A percentile compares a stretch with the other conserved stretches of the same genome.
Conservation (phyloP, 2,888 invertebrate genomes). For the Bembecia ichneumoniformis region DNA sequence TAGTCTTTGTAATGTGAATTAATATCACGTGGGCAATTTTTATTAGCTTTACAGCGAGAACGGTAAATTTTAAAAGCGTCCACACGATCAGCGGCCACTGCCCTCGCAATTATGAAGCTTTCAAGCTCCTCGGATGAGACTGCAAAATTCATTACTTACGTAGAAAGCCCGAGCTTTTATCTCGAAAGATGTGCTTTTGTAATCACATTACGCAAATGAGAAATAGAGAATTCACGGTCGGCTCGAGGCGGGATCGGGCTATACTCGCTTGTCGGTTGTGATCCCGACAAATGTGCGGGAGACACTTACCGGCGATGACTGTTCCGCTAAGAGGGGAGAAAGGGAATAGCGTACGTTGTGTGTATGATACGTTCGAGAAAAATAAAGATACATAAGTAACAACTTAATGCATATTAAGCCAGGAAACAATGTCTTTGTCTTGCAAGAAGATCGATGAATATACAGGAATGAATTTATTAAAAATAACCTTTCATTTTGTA, state of each 20-base stretch:
- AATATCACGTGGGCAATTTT: too few relatives aligned
- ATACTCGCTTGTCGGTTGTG: constrained; percentile 32
- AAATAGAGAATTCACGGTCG: constrained; percentile 59
- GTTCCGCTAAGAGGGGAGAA: too few relatives aligned
- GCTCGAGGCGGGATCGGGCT: constrained; percentile 52
- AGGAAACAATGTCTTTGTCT: too few relatives aligned
- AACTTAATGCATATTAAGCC: too few relatives aligned
- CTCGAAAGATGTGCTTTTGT: constrained; percentile 69
- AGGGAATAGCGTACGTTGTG: too few relatives aligned
- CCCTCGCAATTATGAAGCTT: constrained; percentile 44
- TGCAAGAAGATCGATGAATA: too few relatives aligned
- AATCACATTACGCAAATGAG: constrained; percentile 71
- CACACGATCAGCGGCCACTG: constrained; percentile 15
- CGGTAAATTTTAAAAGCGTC: constrained; percentile 4
- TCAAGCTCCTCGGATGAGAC: constrained; percentile 41
- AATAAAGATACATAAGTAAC: too few relatives aligned
- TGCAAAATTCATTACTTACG: constrained; percentile 65
- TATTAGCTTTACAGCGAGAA: not conserved
- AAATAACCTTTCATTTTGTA: too few relatives aligned
- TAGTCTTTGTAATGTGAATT: too few relatives aligned
- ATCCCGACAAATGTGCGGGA: constrained; percentile 56
- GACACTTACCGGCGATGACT: not conserved
- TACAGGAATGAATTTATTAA: too few relatives aligned
- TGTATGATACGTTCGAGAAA: too few relatives aligned
- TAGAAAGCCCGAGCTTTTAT: constrained; percentile 62